Base-by-base conservation (phyloP, 2,888 invertebrate genomes). In the Lithosia quadra region DNA sequence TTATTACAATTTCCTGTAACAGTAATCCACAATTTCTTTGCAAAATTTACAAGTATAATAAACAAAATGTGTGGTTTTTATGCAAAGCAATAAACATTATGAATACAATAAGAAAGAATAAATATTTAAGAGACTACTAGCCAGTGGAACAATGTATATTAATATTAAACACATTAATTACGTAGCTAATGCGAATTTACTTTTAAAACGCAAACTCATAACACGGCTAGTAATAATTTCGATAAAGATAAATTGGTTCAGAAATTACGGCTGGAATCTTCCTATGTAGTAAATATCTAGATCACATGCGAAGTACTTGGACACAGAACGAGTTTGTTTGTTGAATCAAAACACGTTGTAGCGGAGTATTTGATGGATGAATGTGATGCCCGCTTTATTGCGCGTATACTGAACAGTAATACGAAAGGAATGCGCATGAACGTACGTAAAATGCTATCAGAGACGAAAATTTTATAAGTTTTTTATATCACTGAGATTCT, bases 211-310 rank as follows among this genome's bases (percentile, higher is more conserved):
- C 15, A 43, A 49, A 49, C 3, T 22, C 13, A 24, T 24, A 22
- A 24, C 24, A 33, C 33, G 8, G 15, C 10, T 21, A 21, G 18
- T 34, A 33, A 13, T 18, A 63, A 39, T 39, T 63, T 39, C 13
- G n/a, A 58, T 39, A 58, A 18, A 57, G 28, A 36, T 57, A 57
- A 39, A 43, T 65, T 43, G 55, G 63, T 53, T 55, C 63, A 68
- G 24, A 60, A 59, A 63, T 68, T 63, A 68, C 39, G 68, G 34
- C 18, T 60, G 77, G 81, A 82, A 80, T 76, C 71, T 80, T 80
- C 78, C 81, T 72, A 74, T 74, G 74, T 77, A 75, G 59, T 75
- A 75, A 65, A 72, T 73, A 60, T 77, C 33, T 59, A 63, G 63
- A 63, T 60, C 36, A 68, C 36, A 59, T 63, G 68, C 68, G 67